Conservation (phyloP, 2,113 vertebrate species). For the Takifugu bimaculatus region DNA sequence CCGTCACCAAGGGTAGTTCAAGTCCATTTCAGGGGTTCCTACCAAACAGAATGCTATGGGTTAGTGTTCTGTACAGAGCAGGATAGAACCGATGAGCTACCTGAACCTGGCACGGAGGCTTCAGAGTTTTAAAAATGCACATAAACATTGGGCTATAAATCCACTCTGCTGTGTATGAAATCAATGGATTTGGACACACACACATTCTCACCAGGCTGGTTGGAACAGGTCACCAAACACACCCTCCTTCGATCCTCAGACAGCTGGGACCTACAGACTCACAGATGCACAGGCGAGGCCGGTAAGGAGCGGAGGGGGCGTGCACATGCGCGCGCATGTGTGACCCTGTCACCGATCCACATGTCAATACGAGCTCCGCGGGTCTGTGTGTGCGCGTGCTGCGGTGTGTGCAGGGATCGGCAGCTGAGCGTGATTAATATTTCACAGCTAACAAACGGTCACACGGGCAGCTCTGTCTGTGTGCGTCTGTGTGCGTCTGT, state of each 20-base stretch:
- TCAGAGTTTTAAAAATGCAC: too few species aligned
- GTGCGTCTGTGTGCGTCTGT: background rate
- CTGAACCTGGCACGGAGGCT: too few species aligned
- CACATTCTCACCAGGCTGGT: too few species aligned
- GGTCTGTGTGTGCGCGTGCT: conserved; percentile 5
- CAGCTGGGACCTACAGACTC: conserved; percentile 18
- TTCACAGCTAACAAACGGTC: background rate
- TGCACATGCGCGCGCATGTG: conserved; percentile 7
- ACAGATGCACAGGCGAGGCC: background rate
- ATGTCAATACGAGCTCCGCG: background rate
- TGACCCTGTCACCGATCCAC: background rate
- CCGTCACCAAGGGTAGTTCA: too few species aligned
- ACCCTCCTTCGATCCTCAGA: background rate
- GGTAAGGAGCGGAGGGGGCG: background rate
- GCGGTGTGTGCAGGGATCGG: background rate
- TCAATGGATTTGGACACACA: too few species aligned
- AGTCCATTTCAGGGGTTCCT: too few species aligned
- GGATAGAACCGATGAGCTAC: too few species aligned
- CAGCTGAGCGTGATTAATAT: background rate
- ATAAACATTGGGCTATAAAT: too few species aligned
- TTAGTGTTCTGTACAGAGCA: too few species aligned
- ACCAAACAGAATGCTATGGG: too few species aligned
- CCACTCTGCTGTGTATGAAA: too few species aligned
- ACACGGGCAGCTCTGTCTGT: background rate
- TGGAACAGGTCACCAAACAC: too few species aligned